phyloP scores from a whole-genome alignment of 2,113 vertebrate species.

The Phoenicopterus ruber region DNA sequence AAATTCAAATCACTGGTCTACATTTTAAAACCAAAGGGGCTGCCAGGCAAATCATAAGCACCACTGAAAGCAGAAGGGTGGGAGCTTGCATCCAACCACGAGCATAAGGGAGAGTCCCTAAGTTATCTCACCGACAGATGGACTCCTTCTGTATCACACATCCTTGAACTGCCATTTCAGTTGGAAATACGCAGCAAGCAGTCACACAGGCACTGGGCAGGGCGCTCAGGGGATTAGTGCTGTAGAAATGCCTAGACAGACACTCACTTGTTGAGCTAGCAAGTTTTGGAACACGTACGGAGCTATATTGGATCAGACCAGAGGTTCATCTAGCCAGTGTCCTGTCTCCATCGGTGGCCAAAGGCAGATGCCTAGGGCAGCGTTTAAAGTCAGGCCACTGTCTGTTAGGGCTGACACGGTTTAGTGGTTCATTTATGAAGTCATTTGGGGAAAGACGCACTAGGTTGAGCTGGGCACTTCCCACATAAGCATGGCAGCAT shows the following conservation, averaged over 20 bases:
- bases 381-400: not conserved
- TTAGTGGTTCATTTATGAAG: not conserved
- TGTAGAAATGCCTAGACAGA: not conserved
- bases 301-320: not conserved
- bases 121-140: not conserved
- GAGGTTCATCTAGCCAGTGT: not conserved
- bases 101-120: not conserved
- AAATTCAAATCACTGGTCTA: not conserved
- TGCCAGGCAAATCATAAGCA: not conserved
- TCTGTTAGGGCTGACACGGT: not conserved
- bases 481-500: not conserved
- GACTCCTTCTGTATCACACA: not conserved
- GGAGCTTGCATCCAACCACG: not conserved
- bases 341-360: not conserved
- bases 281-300: not conserved
- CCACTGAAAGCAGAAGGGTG: not conserved
- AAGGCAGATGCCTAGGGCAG: not conserved
- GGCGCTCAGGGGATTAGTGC: not conserved
- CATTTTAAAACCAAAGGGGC: not conserved
- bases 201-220: not conserved
- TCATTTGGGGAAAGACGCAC: fast-evolving
- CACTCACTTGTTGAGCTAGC: not conserved
- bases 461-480: not conserved
- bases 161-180: not conserved
- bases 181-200: not conserved